Percentiles rank a stretch among this genome's conserved stretches.
Conservation (phyloP, 2,888 invertebrate species). For the Tiliacea citrago region DNA sequence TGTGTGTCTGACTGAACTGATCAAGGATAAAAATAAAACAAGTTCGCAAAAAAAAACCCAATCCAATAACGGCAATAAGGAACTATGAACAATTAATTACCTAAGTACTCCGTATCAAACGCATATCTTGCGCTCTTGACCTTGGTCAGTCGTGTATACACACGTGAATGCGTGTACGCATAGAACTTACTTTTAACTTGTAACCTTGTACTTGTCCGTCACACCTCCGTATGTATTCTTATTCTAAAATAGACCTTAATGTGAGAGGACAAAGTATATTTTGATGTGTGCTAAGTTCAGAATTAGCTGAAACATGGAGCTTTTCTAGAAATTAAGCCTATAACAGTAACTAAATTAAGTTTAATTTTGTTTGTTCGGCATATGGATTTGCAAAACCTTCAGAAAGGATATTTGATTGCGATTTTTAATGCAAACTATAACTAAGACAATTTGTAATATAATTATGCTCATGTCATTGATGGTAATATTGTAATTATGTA, state of each 20-base stretch:
- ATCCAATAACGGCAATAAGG: constrained; percentile 37
- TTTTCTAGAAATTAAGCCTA: constrained; percentile 2
- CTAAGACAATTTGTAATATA: constrained; percentile 41
- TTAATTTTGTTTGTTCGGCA: not conserved
- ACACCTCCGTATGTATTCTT: constrained; percentile 50
- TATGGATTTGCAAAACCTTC: constrained; percentile 20
- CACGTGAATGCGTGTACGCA: constrained; percentile 50
- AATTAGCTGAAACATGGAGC: not conserved
- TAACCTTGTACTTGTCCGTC: constrained; percentile 68
- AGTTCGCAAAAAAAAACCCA: constrained; percentile 26
- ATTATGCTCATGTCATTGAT: constrained; percentile 22
- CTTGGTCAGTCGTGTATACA: constrained; percentile 49
- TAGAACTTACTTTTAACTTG: constrained; percentile 51
- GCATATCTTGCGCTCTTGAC: constrained; percentile 44
- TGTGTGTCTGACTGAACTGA: no score
- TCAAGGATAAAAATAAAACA: constrained; percentile 28
- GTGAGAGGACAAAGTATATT: not conserved
- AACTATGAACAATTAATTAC: constrained; percentile 23
- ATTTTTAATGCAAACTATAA: constrained; percentile 34
- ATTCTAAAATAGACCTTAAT: constrained; percentile 32
- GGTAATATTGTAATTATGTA: constrained; percentile 9
- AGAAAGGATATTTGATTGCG: constrained; percentile 27
- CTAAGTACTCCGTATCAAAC: constrained; percentile 7
- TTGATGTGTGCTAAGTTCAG: not conserved
- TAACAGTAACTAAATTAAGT: not conserved